Evolutionary conservation across 2,888 invertebrate species (phyloP).

Genomic region (Eudasyphora cyanicolor): DNA sequence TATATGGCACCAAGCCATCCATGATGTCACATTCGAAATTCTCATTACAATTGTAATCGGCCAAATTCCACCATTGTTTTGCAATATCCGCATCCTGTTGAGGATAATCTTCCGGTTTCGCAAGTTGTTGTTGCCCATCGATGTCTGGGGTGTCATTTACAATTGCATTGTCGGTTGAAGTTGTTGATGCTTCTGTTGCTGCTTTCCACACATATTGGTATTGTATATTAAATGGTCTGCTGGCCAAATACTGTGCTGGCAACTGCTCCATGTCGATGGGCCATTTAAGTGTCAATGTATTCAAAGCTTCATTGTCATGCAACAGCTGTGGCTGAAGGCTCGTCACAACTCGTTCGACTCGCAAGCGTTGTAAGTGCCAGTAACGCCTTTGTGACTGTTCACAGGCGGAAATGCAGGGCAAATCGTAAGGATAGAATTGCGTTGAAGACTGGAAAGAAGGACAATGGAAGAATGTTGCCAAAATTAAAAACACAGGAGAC

Average conservation of each 20-base stretch:
- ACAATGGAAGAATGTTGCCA: conserved; percentile 30
- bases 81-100: conserved; percentile 29
- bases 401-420: conserved; percentile 77
- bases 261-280: conserved; percentile 68
- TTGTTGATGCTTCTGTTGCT: background rate
- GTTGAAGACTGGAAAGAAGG: conserved; percentile 69
- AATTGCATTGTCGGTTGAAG: conserved; percentile 34
- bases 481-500: background rate
- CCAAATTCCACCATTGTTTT: conserved; percentile 87
- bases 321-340: conserved; percentile 69
- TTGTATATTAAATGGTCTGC: conserved; percentile 75
- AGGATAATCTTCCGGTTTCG: background rate
- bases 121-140: background rate
- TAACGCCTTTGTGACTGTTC: conserved; percentile 75
- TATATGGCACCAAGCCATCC: conserved; percentile 90
- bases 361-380: conserved; percentile 72
- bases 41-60: conserved; percentile 81
- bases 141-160: conserved; percentile 57
- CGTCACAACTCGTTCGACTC: conserved; percentile 69
- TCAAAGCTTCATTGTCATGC: conserved; percentile 59
- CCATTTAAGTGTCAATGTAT: conserved; percentile 72
- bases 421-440: conserved; percentile 73
- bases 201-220: conserved; percentile 69
- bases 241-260: conserved; percentile 72
- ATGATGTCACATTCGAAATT: conserved; percentile 84